Evolutionary conservation across 2,113 vertebrate species (phyloP).

Genomic region (Leptocoma aspasia): DNA sequence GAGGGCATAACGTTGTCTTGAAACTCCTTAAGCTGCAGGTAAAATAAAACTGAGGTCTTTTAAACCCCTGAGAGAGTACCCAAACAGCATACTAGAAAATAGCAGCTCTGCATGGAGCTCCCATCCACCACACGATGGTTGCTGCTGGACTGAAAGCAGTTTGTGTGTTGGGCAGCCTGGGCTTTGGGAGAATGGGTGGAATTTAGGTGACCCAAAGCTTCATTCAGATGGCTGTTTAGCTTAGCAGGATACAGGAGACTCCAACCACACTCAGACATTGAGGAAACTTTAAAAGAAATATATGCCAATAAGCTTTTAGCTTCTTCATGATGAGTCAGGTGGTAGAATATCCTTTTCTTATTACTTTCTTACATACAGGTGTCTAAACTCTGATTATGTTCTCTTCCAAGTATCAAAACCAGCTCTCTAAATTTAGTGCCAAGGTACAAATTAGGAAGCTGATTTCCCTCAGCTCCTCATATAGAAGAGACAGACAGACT

Average conservation of each 20-base stretch:
- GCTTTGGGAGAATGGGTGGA: background rate
- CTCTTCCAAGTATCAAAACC: background rate
- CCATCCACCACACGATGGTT: rapidly evolving
- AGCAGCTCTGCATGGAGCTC: background rate
- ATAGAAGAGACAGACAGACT: background rate
- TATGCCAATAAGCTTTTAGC: background rate
- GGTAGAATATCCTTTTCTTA: background rate
- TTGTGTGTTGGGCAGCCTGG: background rate
- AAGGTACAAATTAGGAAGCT: background rate
- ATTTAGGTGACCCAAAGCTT: background rate
- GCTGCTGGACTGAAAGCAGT: background rate
- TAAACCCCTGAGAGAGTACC: background rate
- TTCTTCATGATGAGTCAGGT: background rate
- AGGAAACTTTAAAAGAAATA: background rate
- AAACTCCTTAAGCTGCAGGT: background rate
- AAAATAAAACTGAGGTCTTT: background rate
- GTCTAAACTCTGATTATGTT: background rate
- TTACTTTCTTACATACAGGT: background rate
- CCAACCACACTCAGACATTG: background rate
- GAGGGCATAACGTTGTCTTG: background rate
- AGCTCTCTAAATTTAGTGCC: background rate
- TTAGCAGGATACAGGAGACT: background rate
- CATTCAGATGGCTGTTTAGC: background rate
- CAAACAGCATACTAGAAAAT: background rate
- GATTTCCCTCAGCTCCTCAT: background rate